Evolutionary conservation across 2,888 invertebrate genomes (phyloP), one percentile per base, ranked within the genome.

Genomic region (Bruchidius siliquastri): DNA sequence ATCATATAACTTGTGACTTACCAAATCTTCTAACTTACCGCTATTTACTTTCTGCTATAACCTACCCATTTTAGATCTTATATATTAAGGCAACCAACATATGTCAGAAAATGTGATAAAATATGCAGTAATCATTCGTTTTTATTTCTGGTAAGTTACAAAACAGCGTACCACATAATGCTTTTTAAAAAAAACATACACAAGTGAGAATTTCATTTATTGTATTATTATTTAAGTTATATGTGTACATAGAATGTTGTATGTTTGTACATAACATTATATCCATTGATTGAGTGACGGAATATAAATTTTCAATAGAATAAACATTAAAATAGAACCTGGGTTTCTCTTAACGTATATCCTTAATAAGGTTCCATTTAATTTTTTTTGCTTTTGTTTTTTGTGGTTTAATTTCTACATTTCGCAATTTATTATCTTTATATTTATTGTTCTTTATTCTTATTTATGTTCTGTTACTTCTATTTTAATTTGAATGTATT

Each of bases 211-310:
- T 71, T 20, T 21, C 13, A 20, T 67, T 71, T n/a, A 26, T 26
- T 22, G 77, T 80, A 77, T 77, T 76, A 76, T 79, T 80, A 78
- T 76, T 80, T 81, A 83, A 83, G 82, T 84, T 84, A 79, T 82
- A 84, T 82, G 82, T 87, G 85, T 87, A 87, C 84, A 87, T 86
- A 87, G 79, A 79, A 84, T 87, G n/a, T n/a, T n/a, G 87, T 87
- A 88, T 87, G 87, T 87, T 87, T 88, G 87, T 88, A 87, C 85
- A 87, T 87, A 87, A 84, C 22, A 68, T 84, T 84, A 85, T 85
- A 86, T 85, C 85, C 84, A 86, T 85, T 85, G 83, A 85, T 84
- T 84, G 83, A 82, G 21, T 82, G 81, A 84, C 85, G 84, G 83
- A 83, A 84, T 83, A 84, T 83, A 86, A 83, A 85, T 86, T 86